Evolutionary conservation across 2,888 invertebrate genomes (phyloP), one percentile per base, ranked within the genome.

Genomic region (Tupiocoris notatus): DNA sequence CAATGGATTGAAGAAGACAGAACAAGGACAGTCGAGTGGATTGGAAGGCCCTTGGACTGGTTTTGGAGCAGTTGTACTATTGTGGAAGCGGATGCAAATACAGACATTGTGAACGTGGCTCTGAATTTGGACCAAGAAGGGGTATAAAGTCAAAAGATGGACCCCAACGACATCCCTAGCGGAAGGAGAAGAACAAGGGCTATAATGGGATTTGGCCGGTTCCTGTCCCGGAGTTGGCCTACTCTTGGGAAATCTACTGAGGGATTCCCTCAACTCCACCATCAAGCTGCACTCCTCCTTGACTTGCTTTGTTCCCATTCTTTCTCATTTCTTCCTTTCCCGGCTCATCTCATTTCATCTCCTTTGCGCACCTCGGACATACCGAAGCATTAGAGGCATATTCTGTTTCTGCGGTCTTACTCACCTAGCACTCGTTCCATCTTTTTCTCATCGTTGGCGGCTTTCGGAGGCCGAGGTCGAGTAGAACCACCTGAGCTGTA

Each of bases 171-270:
- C 39, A 39, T 39, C 39, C 39, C 21, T 2, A 57, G 3, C 18
- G 22, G 70, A 20, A 59, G 59, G 59, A 23, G 61, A 59, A 59
- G 58, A 24, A 65, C 25, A 70, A 59, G 58, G 58, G 20, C 22
- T 70, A 70, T 70, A 70, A 70, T 70, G 70, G 70, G 70, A 70
- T 70, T 70, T 70, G 70, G 70, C 70, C 70, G 59, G 70, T 70
- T 39, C 39, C 39, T 39, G 39, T 3, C 39, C 39, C 39, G 12
- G 39, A 3, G 39, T 39, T 39, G 39, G 39, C 39, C 39, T 39
- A 39, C 39, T 39, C 39, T 39, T 39, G 39, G 39, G 39, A 39
- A 39, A 39, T 39, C 39, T 39, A 39, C 39, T 39, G 39, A 39
- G 39, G 39, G 39, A 39, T 39, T 39, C 39, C 12, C 39, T n/a